Conservation (phyloP, 2,797 vertebrate species). For the Phoeniculus purpureus region DNA sequence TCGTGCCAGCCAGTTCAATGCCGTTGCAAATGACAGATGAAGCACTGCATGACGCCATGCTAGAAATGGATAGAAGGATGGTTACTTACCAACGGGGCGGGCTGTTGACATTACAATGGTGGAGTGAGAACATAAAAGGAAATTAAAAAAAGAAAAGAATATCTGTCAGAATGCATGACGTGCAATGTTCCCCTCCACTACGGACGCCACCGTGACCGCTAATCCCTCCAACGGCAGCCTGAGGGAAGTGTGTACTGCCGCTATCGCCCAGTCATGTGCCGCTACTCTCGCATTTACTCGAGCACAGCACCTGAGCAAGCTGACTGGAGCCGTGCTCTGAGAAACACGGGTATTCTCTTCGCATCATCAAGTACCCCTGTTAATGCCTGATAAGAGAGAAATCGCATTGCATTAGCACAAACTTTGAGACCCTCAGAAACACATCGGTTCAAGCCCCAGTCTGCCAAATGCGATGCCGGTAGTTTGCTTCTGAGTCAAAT, state of each 20-base stretch:
- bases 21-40: constrained; percentile 77
- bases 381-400: constrained; percentile 62
- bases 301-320: constrained; percentile 26
- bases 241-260: constrained; percentile 34
- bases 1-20: constrained; percentile 63
- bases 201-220: constrained; percentile 78
- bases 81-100: constrained; percentile 98
- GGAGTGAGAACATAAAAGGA: constrained; percentile 90
- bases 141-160: constrained; percentile 86
- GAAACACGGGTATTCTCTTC: constrained; percentile 55
- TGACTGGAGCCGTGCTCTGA: constrained; percentile 26
- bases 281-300: constrained; percentile 48
- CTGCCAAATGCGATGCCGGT: constrained; percentile 64
- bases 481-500: constrained; percentile 69
- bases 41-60: constrained; percentile 85
- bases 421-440: constrained; percentile 56
- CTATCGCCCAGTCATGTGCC: constrained; percentile 29
- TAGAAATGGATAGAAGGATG: constrained; percentile 90
- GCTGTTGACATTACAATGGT: constrained; percentile 98
- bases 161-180: constrained; percentile 94
- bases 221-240: constrained; percentile 64
- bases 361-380: constrained; percentile 36
- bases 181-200: constrained; percentile 83
- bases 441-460: constrained; percentile 55
- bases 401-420: constrained; percentile 42